phyloP scores from a whole-genome alignment of 2,888 invertebrate genomes.

The Nineta flava region DNA sequence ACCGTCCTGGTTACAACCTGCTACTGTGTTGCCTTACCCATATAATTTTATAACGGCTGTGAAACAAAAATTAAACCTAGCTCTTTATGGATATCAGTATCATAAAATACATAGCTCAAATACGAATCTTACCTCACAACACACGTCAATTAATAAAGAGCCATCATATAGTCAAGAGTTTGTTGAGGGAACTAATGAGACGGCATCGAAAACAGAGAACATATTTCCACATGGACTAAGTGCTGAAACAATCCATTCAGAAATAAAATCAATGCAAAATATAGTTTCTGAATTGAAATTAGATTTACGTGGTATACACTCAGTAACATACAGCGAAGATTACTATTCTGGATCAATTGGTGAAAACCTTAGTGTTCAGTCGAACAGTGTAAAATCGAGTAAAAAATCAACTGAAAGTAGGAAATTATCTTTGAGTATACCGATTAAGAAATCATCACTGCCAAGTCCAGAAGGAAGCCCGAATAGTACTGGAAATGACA shows the following conservation, averaged over 20 bases:
- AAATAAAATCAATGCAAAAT: background rate
- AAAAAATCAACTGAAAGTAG: background rate
- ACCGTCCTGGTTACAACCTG: slow-evolving; percentile 26
- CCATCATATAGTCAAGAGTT: background rate
- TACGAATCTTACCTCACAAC: background rate
- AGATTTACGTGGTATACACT: background rate
- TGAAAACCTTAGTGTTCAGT: background rate
- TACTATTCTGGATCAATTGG: background rate
- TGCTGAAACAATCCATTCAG: background rate
- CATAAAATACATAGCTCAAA: background rate
- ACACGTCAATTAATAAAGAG: background rate
- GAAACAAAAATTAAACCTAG: slow-evolving; percentile 33
- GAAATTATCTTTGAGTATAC: background rate
- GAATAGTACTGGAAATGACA: slow-evolving; percentile 6
- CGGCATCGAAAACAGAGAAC: too few species aligned
- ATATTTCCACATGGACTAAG: too few species aligned
- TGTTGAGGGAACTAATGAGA: background rate
- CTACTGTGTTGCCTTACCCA: slow-evolving; percentile 31
- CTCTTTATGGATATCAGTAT: slow-evolving; percentile 14
- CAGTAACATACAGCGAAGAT: background rate
- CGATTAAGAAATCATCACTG: background rate
- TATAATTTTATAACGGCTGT: slow-evolving; percentile 44
- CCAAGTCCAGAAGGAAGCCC: background rate
- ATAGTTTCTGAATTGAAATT: slow-evolving; percentile 1
- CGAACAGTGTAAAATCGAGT: background rate